Conservation (phyloP, 2,888 invertebrate species). For the Eristalis tenax region DNA sequence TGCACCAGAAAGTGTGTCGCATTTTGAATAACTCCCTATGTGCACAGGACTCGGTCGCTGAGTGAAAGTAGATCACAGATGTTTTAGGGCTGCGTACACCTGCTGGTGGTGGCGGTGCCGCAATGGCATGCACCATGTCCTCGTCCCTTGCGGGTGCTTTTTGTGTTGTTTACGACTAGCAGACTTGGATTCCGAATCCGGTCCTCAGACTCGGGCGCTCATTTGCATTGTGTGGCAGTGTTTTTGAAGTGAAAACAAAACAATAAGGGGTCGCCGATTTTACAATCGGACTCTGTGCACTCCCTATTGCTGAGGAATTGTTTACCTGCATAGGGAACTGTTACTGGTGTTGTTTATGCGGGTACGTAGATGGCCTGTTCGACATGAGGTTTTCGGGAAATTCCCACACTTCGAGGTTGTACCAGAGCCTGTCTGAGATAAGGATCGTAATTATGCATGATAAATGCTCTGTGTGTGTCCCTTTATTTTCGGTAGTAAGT, state of each 20-base stretch:
- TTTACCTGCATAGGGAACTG: background rate
- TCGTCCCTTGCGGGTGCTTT: background rate
- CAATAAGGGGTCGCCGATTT: background rate
- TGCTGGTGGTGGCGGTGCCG: conserved; percentile 8
- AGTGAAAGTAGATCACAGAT: conserved; percentile 65
- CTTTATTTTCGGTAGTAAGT: background rate
- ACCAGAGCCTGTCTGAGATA: background rate
- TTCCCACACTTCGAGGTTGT: background rate
- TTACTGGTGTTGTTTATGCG: background rate
- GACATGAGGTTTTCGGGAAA: background rate
- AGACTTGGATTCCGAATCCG: background rate
- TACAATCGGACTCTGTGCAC: background rate
- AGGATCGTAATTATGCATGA: background rate
- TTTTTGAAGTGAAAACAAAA: background rate
- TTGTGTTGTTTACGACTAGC: background rate
- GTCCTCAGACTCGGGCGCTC: background rate
- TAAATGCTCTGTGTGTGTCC: background rate
- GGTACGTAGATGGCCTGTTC: background rate
- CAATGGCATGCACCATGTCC: background rate
- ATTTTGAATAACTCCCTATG: background rate
- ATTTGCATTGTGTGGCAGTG: conserved; percentile 33
- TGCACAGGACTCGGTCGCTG: background rate
- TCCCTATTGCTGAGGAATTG: background rate
- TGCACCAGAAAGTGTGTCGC: background rate
- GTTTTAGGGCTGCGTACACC: conserved; percentile 34